These are phyloP conservation scores for Spongilla lacustris DNA, from an alignment of 37 sponge, comb jelly and placozoan species.

Conservation along the genomic window DNA sequence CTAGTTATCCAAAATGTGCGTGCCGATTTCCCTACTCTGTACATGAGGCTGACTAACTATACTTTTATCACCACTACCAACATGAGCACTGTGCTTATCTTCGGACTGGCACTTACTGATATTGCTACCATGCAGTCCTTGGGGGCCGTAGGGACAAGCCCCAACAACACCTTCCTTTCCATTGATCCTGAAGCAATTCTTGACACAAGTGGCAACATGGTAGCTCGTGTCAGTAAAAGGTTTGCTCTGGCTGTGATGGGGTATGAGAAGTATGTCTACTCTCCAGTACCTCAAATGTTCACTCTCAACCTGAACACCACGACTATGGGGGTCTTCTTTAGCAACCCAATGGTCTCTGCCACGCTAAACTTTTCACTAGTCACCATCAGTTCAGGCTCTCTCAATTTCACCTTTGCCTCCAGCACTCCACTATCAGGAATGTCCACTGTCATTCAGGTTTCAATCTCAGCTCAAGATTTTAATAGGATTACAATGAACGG, in stretches of 20 bases:
- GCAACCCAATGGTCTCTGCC: slow-evolving; percentile 69
- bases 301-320: slow-evolving; percentile 64
- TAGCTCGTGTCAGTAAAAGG: slow-evolving; percentile 63
- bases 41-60: slow-evolving; percentile 31
- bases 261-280: slow-evolving; percentile 59
- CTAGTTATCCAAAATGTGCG: slow-evolving; percentile 64
- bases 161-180: slow-evolving; percentile 72
- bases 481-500: slow-evolving; percentile 22
- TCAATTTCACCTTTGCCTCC: slow-evolving; percentile 7
- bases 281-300: slow-evolving; percentile 64
- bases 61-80: slow-evolving; percentile 32
- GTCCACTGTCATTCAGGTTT: slow-evolving; percentile 33
- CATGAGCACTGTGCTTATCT: slow-evolving; percentile 57
- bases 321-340: slow-evolving; percentile 64
- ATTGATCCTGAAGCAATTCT: slow-evolving; percentile 76
- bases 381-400: slow-evolving; percentile 10
- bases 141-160: slow-evolving; percentile 48
- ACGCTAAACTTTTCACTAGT: slow-evolving; percentile 69
- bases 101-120: slow-evolving; percentile 51
- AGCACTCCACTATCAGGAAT: slow-evolving; percentile 42
- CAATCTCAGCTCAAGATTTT: slow-evolving; percentile 53
- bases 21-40: slow-evolving; percentile 62
- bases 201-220: slow-evolving; percentile 89
- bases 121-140: slow-evolving; percentile 63
- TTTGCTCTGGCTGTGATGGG: slow-evolving; percentile 50